A percentile compares a stretch with the other conserved stretches of the same genome.
These are phyloP conservation scores for Hydractinia symbiolongicarpus DNA, from an alignment of 30 jellyfish, hydroid and myxozoan species.

Conservation along the genomic window DNA sequence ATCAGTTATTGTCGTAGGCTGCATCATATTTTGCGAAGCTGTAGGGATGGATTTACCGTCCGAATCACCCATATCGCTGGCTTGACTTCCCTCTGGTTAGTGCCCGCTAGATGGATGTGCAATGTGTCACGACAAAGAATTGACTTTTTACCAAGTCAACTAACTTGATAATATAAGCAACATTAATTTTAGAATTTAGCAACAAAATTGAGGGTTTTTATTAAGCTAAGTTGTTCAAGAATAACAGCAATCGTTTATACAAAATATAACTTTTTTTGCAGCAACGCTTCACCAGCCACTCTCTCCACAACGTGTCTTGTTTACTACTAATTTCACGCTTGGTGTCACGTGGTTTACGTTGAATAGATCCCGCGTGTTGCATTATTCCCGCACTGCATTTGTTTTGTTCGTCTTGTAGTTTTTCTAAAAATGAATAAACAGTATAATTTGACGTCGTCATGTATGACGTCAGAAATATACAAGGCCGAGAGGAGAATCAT, in stretches of 20 bases:
- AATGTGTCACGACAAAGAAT: too few relatives aligned
- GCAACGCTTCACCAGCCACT: background rate
- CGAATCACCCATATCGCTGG: background rate
- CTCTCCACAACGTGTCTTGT: constrained; percentile 16
- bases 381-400: background rate
- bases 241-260: too few relatives aligned
- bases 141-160: too few relatives aligned
- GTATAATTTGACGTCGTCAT: background rate
- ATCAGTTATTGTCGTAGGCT: constrained; percentile 23
- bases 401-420: background rate
- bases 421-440: constrained; percentile 2
- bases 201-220: too few relatives aligned
- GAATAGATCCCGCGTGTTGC: background rate
- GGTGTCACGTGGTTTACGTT: constrained; percentile 17
- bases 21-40: constrained; percentile 62
- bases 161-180: too few relatives aligned
- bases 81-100: too few relatives aligned
- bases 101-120: too few relatives aligned
- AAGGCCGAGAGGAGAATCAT: background rate
- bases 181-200: too few relatives aligned
- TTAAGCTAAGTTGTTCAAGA: too few relatives aligned
- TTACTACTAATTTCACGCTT: background rate
- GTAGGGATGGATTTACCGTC: constrained; percentile 43
- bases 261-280: too few relatives aligned
- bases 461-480: too few relatives aligned